Conservation (phyloP, 1,140 invertebrate genomes). For the Melitaea cinxia region DNA sequence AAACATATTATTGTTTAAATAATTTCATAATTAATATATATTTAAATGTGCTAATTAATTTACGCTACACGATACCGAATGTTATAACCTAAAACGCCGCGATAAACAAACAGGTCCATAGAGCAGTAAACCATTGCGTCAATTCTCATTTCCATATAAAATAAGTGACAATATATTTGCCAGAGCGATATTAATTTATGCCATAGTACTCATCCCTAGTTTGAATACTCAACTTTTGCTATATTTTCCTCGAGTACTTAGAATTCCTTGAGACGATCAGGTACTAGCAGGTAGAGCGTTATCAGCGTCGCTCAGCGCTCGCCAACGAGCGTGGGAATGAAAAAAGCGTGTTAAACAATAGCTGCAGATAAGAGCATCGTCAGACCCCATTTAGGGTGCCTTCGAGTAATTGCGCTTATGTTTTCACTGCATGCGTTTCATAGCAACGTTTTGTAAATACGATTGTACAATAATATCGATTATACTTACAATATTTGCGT, state of each 20-base stretch:
- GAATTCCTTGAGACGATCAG: constrained; percentile 47
- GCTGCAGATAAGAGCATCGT: constrained; percentile 70
- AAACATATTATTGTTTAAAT: background rate
- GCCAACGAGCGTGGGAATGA: constrained; percentile 74
- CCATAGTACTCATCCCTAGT: no score
- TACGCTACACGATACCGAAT: background rate
- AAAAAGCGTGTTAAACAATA: constrained; percentile 80
- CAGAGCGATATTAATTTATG: no score
- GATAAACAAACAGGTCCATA: constrained; percentile 8
- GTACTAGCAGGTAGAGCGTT: constrained; percentile 66
- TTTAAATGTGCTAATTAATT: constrained; percentile 3
- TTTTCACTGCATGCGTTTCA: constrained; percentile 55
- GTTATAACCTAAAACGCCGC: background rate
- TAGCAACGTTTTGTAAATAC: constrained; percentile 40
- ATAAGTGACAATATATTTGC: background rate
- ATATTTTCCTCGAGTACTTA: constrained; percentile 31
- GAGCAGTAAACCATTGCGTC: background rate
- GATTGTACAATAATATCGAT: constrained; percentile 28
- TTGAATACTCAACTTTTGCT: background rate
- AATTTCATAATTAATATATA: background rate
- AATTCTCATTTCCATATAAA: background rate
- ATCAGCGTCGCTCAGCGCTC: constrained; percentile 57
- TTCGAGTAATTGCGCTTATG: constrained; percentile 64
- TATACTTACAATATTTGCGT: background rate
- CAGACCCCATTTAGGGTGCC: constrained; percentile 72